Base-by-base conservation (phyloP, 92 coral and sea anemone genomes). In the Epizoanthus fatuus region DNA sequence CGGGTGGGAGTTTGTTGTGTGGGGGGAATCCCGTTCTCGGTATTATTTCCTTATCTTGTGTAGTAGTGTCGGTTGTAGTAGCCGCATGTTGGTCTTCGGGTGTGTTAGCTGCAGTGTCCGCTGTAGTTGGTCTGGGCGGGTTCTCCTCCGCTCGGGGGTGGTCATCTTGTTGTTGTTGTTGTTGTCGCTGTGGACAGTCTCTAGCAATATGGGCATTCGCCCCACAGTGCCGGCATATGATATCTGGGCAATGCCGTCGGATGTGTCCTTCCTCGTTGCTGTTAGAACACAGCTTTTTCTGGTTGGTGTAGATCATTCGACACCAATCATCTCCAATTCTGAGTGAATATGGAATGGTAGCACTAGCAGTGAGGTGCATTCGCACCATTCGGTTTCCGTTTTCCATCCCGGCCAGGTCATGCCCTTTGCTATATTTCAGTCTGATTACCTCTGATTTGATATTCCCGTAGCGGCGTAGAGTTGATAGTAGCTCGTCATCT, bases 321-420 rank as follows among this genome's bases (percentile, higher is more conserved):
- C 89, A 75, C 73, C 81, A 63, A 13, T 63, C 67, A 0, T 66
- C 89, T 2, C 19, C 72, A 4, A 85, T 64, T 3, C 35, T 14
- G 0, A 75, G 22, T 0, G 84, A 64, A 32, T 85, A 75, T 0
- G 84, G 84, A 10, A 85, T 65, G 0, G 67, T 25, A 8, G 2
- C 3, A 0, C 56, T 25, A 8, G 2, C 3, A 0, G 53, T 17
- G 25, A 80, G 67, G 13, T 83, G 38, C 75, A 89, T 84, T 42
- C 35, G 25, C 4, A 89, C 89, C 0, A 89, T 25, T 0, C 81
- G 55, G 44, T 89, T 89, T 0, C 92, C 89, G 16, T 89, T 89
- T 45, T 89, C 85, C 0, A 77, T 5, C 0, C 88, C 85, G 11
- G 88, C 89, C 7, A 89, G 47, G 5, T 52, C 73, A 62, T 89